phyloP scores from a whole-genome alignment of 2,113 vertebrate genomes.

The Eulemur macaco region DNA sequence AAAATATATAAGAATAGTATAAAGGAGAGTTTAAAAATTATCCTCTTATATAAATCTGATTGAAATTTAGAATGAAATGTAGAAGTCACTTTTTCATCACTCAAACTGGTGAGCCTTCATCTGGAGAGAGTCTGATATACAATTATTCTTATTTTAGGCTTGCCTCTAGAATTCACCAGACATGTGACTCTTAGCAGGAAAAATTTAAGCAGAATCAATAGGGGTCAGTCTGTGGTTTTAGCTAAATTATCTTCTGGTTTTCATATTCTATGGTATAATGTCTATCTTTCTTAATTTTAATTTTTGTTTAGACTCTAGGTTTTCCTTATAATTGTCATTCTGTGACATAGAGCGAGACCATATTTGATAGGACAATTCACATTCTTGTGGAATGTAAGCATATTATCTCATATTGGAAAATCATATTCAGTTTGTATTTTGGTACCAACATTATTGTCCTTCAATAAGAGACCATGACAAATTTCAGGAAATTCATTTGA shows the following conservation, averaged over 20 bases:
- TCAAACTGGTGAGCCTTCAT: background rate
- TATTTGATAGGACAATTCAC: background rate
- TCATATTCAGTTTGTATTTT: background rate
- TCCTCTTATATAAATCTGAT: background rate
- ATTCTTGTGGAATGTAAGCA: background rate
- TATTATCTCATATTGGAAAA: background rate
- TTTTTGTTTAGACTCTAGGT: background rate
- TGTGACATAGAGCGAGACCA: background rate
- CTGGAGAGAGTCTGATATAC: background rate
- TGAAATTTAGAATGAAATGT: slow-evolving; percentile 5
- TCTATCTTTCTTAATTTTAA: background rate
- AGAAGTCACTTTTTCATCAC: background rate
- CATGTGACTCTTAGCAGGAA: background rate
- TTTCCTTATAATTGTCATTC: background rate
- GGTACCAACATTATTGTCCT: background rate
- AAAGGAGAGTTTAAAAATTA: background rate
- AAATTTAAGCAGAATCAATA: background rate
- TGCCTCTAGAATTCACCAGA: background rate
- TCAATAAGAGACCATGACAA: background rate
- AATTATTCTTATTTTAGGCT: background rate
- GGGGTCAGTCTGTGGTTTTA: background rate
- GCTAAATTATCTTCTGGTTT: background rate
- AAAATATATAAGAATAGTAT: background rate
- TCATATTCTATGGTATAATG: background rate
- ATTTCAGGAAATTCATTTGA: background rate